Conservation (phyloP, 2,797 vertebrate species). For the Todus mexicanus region DNA sequence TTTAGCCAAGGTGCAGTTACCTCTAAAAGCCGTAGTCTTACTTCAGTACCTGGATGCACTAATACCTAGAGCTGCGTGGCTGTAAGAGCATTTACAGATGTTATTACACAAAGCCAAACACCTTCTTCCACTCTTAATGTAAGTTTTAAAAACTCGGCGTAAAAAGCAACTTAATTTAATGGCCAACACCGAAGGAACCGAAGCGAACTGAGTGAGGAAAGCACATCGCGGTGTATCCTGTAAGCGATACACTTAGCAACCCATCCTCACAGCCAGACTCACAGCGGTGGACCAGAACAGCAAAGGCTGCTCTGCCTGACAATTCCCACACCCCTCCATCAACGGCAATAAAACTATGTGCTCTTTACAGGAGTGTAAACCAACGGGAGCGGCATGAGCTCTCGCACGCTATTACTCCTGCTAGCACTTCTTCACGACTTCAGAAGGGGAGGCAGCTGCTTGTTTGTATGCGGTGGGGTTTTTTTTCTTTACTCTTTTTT, state of each 20-base stretch:
- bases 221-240: fast-evolving
- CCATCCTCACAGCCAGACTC: background rate
- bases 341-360: background rate
- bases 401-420: background rate
- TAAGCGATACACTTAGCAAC: fast-evolving
- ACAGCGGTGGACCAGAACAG: background rate
- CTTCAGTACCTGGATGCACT: background rate
- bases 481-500: background rate
- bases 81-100: background rate
- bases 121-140: background rate
- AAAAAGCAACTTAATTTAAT: background rate
- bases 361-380: background rate
- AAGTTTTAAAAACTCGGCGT: background rate
- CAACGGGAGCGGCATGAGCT: background rate
- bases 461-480: background rate
- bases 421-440: background rate
- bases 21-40: background rate
- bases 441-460: background rate
- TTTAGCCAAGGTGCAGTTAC: background rate
- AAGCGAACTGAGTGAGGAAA: fast-evolving
- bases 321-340: background rate
- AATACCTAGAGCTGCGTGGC: background rate
- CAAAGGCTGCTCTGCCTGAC: background rate
- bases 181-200: background rate
- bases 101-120: no score